These are phyloP conservation scores for Zygogramma bicolorata DNA, from an alignment of 2,888 invertebrate species.

Conservation along the genomic window DNA sequence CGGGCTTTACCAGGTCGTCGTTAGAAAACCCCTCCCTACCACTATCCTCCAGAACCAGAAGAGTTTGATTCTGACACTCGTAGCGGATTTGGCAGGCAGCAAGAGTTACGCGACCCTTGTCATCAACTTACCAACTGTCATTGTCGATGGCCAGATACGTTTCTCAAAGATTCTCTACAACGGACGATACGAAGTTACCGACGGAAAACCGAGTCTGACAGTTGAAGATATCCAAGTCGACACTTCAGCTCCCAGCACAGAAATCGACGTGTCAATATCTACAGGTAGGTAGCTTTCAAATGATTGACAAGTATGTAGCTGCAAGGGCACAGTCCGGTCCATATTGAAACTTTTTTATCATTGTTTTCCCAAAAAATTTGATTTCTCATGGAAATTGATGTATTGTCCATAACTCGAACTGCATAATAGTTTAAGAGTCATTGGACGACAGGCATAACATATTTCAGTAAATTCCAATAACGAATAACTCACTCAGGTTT, in stretches of 20 bases:
- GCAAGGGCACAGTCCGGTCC: too few relatives aligned
- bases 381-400: too few relatives aligned
- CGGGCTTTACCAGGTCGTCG: conserved; percentile 24
- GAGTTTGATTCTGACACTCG: conserved; percentile 37
- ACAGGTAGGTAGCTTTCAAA: conserved; percentile 34
- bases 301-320: too few relatives aligned
- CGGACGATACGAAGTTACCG: conserved; percentile 34
- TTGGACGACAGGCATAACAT: too few relatives aligned
- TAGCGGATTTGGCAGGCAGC: conserved; percentile 27
- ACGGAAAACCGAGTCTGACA: conserved; percentile 26
- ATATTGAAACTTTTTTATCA: too few relatives aligned
- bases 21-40: conserved; percentile 24
- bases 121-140: conserved; percentile 38
- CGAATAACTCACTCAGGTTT: too few relatives aligned
- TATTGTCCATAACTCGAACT: too few relatives aligned
- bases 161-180: conserved; percentile 38
- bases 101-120: conserved; percentile 39
- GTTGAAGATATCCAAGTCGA: conserved; percentile 25
- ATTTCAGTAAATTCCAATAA: too few relatives aligned
- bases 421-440: too few relatives aligned
- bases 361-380: too few relatives aligned
- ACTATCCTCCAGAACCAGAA: conserved; percentile 29
- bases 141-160: conserved; percentile 3
- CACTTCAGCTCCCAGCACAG: conserved; percentile 22
- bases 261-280: conserved; percentile 22